A percentile compares a stretch with the other conserved stretches of the same genome.
phyloP scores from a whole-genome alignment of 2,113 vertebrate species.

The Petroica traversi region DNA sequence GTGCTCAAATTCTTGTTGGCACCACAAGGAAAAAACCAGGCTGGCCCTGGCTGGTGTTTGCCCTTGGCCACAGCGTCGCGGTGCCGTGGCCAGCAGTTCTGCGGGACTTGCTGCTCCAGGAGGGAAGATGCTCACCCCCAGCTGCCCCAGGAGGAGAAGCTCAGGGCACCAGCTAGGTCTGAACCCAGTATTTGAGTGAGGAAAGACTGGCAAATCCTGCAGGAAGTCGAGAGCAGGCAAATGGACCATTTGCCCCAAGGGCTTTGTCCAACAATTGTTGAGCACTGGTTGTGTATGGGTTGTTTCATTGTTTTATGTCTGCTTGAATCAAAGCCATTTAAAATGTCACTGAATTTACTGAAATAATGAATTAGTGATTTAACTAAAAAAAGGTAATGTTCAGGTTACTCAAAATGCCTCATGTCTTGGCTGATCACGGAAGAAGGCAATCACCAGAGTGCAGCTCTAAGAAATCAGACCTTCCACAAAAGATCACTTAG shows the following conservation, averaged over 20 bases:
- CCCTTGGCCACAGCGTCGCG: accelerated
- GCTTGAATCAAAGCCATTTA: neutral
- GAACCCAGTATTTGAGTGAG: neutral
- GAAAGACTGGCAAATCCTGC: neutral
- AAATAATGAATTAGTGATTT: neutral
- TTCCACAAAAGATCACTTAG: neutral
- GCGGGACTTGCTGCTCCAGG: accelerated
- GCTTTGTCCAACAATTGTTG: neutral
- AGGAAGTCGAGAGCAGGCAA: neutral
- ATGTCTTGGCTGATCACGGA: neutral
- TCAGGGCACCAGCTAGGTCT: accelerated
- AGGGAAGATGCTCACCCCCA: neutral
- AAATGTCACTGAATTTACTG: neutral
- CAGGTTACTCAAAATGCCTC: neutral
- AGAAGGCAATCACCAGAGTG: neutral
- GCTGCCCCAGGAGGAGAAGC: accelerated
- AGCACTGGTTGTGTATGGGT: neutral
- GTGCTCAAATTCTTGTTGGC: neutral
- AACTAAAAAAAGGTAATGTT: neutral
- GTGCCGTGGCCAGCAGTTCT: accelerated
- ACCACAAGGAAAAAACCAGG: neutral
- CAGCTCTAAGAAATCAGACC: neutral
- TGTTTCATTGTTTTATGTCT: neutral
- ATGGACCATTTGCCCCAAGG: accelerated
- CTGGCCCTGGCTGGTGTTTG: neutral